A percentile compares a stretch with the other conserved stretches of the same genome.
phyloP scores from a whole-genome alignment of 2,888 invertebrate species.

The Panzeria rudis region DNA sequence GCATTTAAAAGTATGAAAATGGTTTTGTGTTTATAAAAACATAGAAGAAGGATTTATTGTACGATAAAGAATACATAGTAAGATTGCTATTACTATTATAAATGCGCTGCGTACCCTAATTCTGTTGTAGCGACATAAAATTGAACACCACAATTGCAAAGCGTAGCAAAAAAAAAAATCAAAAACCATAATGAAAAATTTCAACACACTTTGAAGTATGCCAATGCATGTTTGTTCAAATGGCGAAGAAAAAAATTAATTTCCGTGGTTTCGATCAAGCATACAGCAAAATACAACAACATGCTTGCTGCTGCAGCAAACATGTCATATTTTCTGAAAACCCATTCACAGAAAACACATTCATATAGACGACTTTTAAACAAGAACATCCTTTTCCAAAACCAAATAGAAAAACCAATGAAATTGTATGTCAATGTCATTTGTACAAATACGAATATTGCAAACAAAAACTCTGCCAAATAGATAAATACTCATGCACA shows the following conservation, averaged over 20 bases:
- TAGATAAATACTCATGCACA: neutral
- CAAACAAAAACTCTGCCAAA: neutral
- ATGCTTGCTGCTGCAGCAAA: conserved; percentile 36
- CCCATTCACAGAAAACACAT: conserved; percentile 1
- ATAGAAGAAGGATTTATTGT: neutral
- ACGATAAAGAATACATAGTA: neutral
- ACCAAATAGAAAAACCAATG: neutral
- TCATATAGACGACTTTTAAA: neutral
- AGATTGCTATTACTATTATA: too few species aligned
- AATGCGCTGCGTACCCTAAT: too few species aligned
- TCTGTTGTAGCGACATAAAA: neutral
- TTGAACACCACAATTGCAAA: conserved; percentile 28
- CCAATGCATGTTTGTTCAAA: conserved; percentile 1
- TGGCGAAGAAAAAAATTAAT: conserved; percentile 21
- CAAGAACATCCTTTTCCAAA: conserved; percentile 1
- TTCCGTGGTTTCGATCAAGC: conserved; percentile 41
- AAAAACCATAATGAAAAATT: conserved; percentile 31
- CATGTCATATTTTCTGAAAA: conserved; percentile 49
- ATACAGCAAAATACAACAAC: conserved; percentile 2
- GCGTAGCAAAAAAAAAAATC: neutral
- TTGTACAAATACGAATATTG: conserved; percentile 33
- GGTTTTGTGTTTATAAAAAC: too few species aligned
- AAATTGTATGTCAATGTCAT: conserved; percentile 59
- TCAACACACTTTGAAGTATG: neutral
- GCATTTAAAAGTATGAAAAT: too few species aligned